A percentile compares a stretch with the other conserved stretches of the same genome.
phyloP scores from a whole-genome alignment of 2,113 vertebrate species.

The Edolisoma coerulescens region DNA sequence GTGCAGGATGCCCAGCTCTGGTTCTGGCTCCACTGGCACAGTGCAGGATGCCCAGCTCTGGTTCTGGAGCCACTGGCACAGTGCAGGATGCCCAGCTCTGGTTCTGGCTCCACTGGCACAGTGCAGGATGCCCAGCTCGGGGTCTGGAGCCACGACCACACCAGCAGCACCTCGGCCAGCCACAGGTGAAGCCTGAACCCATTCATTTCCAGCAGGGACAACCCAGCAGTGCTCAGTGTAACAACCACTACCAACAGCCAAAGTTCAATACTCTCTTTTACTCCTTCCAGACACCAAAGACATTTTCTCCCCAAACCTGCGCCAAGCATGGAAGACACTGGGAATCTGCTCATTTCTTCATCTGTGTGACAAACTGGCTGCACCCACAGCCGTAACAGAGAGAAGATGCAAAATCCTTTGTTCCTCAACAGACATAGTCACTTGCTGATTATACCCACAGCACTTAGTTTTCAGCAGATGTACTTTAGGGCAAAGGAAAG shows the following conservation, averaged over 20 bases:
- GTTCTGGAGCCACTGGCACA: not conserved
- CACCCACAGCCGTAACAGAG: not conserved
- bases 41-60: not conserved
- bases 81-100: not conserved
- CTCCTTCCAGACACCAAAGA: not conserved
- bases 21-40: not conserved
- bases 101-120: not conserved
- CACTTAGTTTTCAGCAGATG: rapidly evolving
- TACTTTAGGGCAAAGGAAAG: not conserved
- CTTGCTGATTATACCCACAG: not conserved
- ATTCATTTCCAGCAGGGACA: not conserved
- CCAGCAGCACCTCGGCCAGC: not conserved
- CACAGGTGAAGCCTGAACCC: not conserved
- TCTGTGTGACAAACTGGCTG: not conserved
- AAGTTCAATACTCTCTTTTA: not conserved
- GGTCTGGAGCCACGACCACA: not conserved
- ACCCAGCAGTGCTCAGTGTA: rapidly evolving
- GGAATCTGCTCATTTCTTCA: not conserved
- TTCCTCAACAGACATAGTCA: not conserved
- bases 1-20: not conserved
- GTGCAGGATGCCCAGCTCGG: not conserved
- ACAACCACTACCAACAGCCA: not conserved
- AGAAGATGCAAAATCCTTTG: not conserved
- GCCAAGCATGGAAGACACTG: not conserved
- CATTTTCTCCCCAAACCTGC: not conserved